These are phyloP conservation scores for Hippotragus niger DNA, from an alignment of 2,113 vertebrate species.

Conservation along the genomic window DNA sequence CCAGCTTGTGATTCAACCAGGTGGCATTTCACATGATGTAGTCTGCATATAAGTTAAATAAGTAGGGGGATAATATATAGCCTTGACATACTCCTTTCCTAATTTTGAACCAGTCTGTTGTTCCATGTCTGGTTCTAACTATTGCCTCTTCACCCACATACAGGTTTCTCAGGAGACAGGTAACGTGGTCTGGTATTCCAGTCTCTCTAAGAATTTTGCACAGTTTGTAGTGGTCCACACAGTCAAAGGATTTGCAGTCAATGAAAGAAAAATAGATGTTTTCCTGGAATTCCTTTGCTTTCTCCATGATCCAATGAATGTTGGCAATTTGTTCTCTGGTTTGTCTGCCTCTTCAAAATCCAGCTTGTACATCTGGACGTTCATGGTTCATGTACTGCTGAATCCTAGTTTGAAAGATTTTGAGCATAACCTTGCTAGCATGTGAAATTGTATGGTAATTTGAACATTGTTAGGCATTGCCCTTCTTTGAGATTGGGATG, in stretches of 20 bases:
- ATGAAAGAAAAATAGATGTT: background rate
- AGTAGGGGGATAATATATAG: background rate
- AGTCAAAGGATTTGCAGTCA: background rate
- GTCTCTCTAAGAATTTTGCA: background rate
- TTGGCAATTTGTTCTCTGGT: background rate
- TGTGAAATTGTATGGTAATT: background rate
- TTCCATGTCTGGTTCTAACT: background rate
- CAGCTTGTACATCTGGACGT: background rate
- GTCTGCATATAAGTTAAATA: background rate
- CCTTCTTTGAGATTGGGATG: background rate
- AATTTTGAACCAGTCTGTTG: background rate
- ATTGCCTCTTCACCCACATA: background rate
- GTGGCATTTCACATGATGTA: background rate
- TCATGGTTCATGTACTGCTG: background rate
- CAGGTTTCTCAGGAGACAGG: background rate
- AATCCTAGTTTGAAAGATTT: background rate
- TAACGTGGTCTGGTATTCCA: background rate
- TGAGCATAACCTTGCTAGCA: background rate
- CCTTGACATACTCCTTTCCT: background rate
- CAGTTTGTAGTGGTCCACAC: background rate
- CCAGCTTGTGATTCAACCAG: background rate
- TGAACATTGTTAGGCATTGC: background rate
- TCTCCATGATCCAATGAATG: background rate
- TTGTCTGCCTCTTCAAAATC: background rate
- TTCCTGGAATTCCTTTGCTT: background rate